Evolutionary conservation across 1,140 invertebrate species (phyloP).

Genomic region (Ceratoteleas bidentatus): DNA sequence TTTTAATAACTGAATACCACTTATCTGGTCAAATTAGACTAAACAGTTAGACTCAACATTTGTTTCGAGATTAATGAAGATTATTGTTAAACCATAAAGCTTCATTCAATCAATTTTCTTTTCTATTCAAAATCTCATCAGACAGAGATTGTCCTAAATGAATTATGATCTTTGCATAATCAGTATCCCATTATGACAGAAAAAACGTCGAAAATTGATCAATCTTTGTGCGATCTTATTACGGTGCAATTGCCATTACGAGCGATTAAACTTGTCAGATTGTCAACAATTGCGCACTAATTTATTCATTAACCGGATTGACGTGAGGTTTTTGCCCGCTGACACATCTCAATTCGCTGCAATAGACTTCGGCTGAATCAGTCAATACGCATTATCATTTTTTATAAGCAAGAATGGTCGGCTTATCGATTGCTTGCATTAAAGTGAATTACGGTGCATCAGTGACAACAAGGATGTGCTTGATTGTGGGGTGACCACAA

Average conservation of each 20-base stretch:
- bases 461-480: constrained; percentile 57
- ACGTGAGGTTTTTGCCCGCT: neutral
- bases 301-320: constrained; percentile 1
- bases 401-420: constrained; percentile 33
- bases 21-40: no score
- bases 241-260: neutral
- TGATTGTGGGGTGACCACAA: constrained; percentile 63
- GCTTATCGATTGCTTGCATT: constrained; percentile 55
- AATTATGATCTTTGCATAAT: no score
- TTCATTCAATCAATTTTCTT: no score
- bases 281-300: neutral
- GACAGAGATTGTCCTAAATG: neutral
- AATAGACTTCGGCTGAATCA: neutral
- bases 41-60: neutral
- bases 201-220: no score
- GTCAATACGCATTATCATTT: constrained; percentile 40
- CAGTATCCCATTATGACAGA: no score
- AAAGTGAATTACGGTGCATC: constrained; percentile 58
- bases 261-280: neutral
- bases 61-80: neutral
- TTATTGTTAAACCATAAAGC: no score
- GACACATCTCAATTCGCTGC: constrained; percentile 8
- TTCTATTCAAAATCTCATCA: no score
- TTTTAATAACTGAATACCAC: constrained; percentile 3
- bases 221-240: no score